A percentile compares a stretch with the other conserved stretches of the same genome.
These are phyloP conservation scores for Drosophila infuscata DNA, from an alignment of 2,888 invertebrate genomes.

Conservation along the genomic window DNA sequence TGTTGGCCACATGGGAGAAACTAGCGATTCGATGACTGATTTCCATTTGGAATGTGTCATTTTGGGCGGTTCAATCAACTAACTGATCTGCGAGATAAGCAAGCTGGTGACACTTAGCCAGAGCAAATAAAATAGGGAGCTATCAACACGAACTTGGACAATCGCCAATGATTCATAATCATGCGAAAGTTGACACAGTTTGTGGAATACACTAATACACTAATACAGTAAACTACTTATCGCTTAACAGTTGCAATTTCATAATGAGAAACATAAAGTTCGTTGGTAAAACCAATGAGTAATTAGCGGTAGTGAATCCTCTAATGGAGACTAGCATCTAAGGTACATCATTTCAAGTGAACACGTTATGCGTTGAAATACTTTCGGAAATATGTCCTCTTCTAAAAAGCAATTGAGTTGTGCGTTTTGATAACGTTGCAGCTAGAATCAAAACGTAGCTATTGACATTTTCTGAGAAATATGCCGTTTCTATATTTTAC, in stretches of 20 bases:
- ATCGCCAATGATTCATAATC: neutral
- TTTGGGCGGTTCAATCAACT: neutral
- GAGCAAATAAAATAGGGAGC: neutral
- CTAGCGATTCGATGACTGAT: neutral
- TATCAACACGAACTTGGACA: neutral
- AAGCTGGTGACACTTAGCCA: constrained; percentile 8
- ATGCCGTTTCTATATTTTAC: neutral
- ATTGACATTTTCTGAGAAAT: constrained; percentile 1
- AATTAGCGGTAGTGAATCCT: neutral
- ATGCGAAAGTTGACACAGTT: neutral
- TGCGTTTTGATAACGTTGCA: neutral
- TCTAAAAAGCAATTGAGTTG: neutral
- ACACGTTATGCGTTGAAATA: neutral
- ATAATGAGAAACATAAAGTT: neutral
- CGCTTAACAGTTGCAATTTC: neutral
- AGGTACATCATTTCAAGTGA: too few species aligned
- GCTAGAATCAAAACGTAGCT: neutral
- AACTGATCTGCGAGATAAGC: neutral
- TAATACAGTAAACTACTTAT: neutral
- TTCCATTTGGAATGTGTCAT: neutral
- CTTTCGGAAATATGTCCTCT: neutral
- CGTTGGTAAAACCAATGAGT: neutral
- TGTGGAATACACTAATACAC: neutral
- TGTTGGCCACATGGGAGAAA: constrained; percentile 1
- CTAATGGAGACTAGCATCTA: neutral